Evolutionary conservation across 2,113 vertebrate genomes (phyloP).

Genomic region (Siniperca chuatsi): DNA sequence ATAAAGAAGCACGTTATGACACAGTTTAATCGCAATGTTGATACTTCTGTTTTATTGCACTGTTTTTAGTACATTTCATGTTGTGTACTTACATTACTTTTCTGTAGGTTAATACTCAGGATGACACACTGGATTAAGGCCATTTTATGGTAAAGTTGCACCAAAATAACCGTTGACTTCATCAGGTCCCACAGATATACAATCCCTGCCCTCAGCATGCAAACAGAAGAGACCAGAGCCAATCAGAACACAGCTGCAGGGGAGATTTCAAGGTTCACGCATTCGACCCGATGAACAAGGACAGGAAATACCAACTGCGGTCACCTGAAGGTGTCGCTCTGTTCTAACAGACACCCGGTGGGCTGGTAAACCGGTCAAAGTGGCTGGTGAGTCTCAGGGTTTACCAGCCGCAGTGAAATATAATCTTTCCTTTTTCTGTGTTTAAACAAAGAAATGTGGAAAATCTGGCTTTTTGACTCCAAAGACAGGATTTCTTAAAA

Average conservation of each 20-base stretch:
- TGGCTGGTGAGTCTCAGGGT: slow-evolving; percentile 19
- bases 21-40: neutral
- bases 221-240: slow-evolving; percentile 50
- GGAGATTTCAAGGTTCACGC: neutral
- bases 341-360: neutral
- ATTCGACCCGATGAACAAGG: neutral
- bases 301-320: neutral
- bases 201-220: slow-evolving; percentile 58
- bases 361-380: slow-evolving; percentile 21
- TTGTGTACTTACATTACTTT: neutral
- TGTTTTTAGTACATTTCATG: neutral
- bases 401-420: neutral
- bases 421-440: neutral
- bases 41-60: slow-evolving; percentile 51
- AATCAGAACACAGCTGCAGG: slow-evolving; percentile 22
- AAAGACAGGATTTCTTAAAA: neutral
- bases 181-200: slow-evolving; percentile 31
- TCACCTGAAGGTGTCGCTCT: neutral
- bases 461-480: neutral
- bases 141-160: slow-evolving; percentile 24
- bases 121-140: slow-evolving; percentile 39
- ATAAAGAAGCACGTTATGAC: neutral
- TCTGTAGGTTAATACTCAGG: slow-evolving; percentile 20
- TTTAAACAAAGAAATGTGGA: neutral
- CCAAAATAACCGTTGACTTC: slow-evolving; percentile 23